These are phyloP conservation scores for Micrastur ruficollis DNA, from an alignment of 2,797 vertebrate species.

Conservation along the genomic window DNA sequence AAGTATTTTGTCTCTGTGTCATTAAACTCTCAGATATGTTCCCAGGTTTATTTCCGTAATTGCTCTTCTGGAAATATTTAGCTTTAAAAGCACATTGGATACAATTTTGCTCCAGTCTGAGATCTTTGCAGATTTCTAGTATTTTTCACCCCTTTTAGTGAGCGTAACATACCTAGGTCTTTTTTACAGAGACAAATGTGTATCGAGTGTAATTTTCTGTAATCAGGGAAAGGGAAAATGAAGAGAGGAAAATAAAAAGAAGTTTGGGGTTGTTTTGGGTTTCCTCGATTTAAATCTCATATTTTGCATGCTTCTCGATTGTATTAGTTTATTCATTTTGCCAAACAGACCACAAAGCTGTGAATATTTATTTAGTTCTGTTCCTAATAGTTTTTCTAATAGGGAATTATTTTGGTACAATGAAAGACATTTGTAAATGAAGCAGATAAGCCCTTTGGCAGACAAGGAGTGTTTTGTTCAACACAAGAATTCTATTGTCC, in stretches of 20 bases:
- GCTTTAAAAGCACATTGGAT: not conserved
- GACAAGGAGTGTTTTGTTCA: slow-evolving; percentile 86
- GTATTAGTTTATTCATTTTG: slow-evolving; percentile 69
- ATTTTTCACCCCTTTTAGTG: not conserved
- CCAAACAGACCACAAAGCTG: slow-evolving; percentile 70
- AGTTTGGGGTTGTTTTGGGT: not conserved
- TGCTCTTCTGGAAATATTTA: not conserved
- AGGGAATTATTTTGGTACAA: slow-evolving; percentile 83
- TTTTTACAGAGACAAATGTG: not conserved
- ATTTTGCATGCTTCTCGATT: slow-evolving; percentile 19
- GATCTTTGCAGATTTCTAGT: not conserved
- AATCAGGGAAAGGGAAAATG: not conserved
- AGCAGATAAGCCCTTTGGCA: slow-evolving; percentile 81
- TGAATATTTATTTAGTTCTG: slow-evolving; percentile 84
- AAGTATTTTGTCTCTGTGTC: not conserved
- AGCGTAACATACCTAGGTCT: not conserved
- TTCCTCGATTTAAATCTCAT: not conserved
- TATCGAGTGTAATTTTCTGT: not conserved
- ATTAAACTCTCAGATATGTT: not conserved
- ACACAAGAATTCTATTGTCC: slow-evolving; percentile 90
- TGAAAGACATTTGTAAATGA: slow-evolving; percentile 88
- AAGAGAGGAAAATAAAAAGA: not conserved
- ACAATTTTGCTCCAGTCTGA: not conserved
- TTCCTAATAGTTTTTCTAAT: slow-evolving; percentile 79
- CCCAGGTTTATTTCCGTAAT: not conserved